Percentiles rank a stretch among this genome's conserved stretches.
Conservation (phyloP, 2,113 vertebrate species). For the Pithys albifrons region DNA sequence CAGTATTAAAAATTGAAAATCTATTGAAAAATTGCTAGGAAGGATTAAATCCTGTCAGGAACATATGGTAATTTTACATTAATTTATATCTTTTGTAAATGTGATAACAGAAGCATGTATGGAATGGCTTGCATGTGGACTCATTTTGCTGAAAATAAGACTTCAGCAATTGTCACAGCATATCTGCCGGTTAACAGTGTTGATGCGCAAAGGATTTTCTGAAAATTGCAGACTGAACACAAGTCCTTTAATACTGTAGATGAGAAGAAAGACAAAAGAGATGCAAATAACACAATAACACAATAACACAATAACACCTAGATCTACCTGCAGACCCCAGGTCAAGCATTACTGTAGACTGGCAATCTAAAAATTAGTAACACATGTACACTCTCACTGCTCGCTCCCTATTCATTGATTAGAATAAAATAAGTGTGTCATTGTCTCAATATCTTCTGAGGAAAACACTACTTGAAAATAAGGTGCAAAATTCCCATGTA, state of each 20-base stretch:
- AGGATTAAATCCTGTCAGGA: neutral
- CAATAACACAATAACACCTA: accelerated
- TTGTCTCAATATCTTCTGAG: neutral
- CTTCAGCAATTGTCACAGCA: neutral
- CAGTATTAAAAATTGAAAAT: neutral
- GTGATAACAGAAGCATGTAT: constrained; percentile 37
- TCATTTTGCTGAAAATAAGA: constrained; percentile 29
- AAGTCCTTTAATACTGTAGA: neutral
- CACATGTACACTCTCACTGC: neutral
- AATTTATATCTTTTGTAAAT: neutral
- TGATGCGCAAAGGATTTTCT: neutral
- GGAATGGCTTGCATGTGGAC: constrained; percentile 1
- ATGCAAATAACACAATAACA: no score
- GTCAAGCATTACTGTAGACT: neutral
- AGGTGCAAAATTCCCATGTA: neutral
- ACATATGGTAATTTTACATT: constrained; percentile 14
- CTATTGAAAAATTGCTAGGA: neutral
- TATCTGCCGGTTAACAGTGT: neutral
- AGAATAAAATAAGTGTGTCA: neutral
- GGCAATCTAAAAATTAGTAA: neutral
- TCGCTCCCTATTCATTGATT: neutral
- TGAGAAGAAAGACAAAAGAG: neutral
- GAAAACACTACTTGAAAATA: neutral
- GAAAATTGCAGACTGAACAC: neutral
- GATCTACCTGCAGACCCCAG: neutral